Conservation (phyloP, 1,140 invertebrate genomes). For the Musca vetustissima region DNA sequence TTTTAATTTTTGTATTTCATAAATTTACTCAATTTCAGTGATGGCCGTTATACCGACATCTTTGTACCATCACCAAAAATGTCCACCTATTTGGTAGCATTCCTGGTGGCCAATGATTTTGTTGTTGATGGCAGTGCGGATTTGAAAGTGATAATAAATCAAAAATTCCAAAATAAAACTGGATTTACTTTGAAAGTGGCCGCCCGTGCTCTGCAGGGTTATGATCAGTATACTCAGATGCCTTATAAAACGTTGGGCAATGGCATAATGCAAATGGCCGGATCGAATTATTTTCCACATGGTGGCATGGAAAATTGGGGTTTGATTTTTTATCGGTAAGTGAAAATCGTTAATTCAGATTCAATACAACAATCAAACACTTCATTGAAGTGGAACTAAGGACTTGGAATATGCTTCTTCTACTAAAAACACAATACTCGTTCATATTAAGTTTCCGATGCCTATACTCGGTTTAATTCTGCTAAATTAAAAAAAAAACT, state of each 20-base stretch:
- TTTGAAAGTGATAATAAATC: conserved; percentile 64
- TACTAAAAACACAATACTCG: too few relatives aligned
- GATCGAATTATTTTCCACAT: conserved; percentile 73
- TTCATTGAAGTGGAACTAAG: too few relatives aligned
- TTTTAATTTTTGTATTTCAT: not conserved
- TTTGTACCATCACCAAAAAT: conserved; percentile 64
- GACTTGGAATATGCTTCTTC: too few relatives aligned
- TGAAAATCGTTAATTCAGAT: too few relatives aligned
- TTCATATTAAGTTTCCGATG: too few relatives aligned
- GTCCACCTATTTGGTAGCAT: conserved; percentile 76
- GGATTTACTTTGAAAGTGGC: conserved; percentile 60
- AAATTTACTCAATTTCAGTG: conserved; percentile 25
- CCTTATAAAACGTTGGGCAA: conserved; percentile 51
- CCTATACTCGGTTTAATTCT: too few relatives aligned
- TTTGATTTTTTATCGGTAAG: conserved; percentile 65
- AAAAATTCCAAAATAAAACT: conserved; percentile 65
- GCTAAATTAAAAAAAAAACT: too few relatives aligned
- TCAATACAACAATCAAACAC: too few relatives aligned
- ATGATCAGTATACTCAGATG: conserved; percentile 56
- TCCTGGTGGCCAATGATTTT: conserved; percentile 70
- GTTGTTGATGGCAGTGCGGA: conserved; percentile 44
- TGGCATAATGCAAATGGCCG: conserved; percentile 66
- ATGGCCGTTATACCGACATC: conserved; percentile 35
- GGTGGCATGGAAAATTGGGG: conserved; percentile 88
- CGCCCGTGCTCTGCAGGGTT: conserved; percentile 57